Evolutionary conservation across 2,888 invertebrate species (phyloP).

Genomic region (Acleris laterana): DNA sequence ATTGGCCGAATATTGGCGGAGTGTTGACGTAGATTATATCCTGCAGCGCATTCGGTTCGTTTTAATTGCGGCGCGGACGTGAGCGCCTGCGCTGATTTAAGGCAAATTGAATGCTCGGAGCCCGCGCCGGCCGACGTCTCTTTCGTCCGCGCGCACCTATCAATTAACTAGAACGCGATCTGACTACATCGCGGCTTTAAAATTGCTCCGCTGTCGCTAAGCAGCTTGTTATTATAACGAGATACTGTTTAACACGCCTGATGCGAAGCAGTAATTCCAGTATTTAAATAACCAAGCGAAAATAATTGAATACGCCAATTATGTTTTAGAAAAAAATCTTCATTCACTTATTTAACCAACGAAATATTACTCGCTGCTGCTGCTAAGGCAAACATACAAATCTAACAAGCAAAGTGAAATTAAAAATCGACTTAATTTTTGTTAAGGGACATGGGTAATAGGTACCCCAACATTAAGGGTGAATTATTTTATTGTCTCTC

Average conservation of each 20-base stretch:
- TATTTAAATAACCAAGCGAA: conserved; percentile 23
- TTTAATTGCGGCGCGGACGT: conserved; percentile 65
- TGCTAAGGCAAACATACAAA: too few relatives aligned
- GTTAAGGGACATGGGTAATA: too few relatives aligned
- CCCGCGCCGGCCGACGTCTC: conserved; percentile 58
- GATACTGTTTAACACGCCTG: conserved; percentile 47
- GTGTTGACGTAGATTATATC: conserved; percentile 68
- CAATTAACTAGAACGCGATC: conserved; percentile 63
- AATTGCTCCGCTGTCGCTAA: conserved; percentile 49
- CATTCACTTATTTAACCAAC: too few relatives aligned
- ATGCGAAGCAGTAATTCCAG: neutral
- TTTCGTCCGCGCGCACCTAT: conserved; percentile 61
- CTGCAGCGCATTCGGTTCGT: conserved; percentile 61
- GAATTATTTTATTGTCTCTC: too few relatives aligned
- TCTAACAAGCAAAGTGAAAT: too few relatives aligned
- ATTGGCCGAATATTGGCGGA: conserved; percentile 54
- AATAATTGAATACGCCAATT: neutral
- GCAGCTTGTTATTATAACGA: conserved; percentile 53
- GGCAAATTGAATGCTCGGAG: conserved; percentile 72
- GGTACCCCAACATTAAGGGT: too few relatives aligned
- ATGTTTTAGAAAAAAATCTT: too few relatives aligned
- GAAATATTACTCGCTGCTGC: too few relatives aligned
- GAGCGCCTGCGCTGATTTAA: conserved; percentile 66
- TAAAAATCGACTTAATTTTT: too few relatives aligned
- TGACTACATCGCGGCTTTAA: conserved; percentile 51